phyloP scores from a whole-genome alignment of 2,797 vertebrate genomes.

The Ambastaia sidthimunki region DNA sequence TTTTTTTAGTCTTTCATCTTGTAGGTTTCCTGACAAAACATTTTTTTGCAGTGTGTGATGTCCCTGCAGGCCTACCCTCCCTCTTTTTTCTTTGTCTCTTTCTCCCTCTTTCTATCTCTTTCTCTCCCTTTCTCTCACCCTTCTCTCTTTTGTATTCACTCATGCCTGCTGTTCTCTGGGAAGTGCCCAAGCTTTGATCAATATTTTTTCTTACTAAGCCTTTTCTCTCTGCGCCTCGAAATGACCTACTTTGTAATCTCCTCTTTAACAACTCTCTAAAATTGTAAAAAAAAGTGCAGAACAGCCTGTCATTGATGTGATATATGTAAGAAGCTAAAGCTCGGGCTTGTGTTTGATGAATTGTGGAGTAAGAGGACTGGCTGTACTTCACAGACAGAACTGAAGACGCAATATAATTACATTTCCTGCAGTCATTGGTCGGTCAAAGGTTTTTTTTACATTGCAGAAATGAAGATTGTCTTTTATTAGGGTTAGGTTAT shows the following conservation, averaged over 20 bases:
- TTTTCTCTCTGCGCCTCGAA: conserved; percentile 45
- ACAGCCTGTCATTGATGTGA: conserved; percentile 42
- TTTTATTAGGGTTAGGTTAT: too few relatives aligned
- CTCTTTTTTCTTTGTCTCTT: background rate
- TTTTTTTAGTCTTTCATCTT: background rate
- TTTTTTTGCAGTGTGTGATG: background rate
- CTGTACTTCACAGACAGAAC: conserved; percentile 22
- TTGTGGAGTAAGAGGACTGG: conserved; percentile 38
- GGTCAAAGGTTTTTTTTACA: background rate
- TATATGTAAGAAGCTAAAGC: conserved; percentile 43
- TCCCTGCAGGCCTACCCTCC: background rate
- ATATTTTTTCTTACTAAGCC: conserved; percentile 41
- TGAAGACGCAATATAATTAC: conserved; percentile 34
- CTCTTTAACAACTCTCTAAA: conserved; percentile 51
- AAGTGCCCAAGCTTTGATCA: conserved; percentile 47
- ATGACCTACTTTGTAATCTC: conserved; percentile 62
- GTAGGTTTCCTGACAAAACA: conserved; percentile 7
- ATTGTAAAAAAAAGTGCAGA: conserved; percentile 31
- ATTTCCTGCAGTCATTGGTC: conserved; percentile 18
- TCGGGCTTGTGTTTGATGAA: conserved; percentile 44
- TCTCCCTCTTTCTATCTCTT: background rate
- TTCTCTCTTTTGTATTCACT: conserved; percentile 14
- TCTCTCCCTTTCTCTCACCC: background rate
- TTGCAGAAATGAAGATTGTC: too few relatives aligned
- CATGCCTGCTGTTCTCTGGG: conserved; percentile 17